phyloP scores from a whole-genome alignment of 2,888 invertebrate species.

The Carabus problematicus region DNA sequence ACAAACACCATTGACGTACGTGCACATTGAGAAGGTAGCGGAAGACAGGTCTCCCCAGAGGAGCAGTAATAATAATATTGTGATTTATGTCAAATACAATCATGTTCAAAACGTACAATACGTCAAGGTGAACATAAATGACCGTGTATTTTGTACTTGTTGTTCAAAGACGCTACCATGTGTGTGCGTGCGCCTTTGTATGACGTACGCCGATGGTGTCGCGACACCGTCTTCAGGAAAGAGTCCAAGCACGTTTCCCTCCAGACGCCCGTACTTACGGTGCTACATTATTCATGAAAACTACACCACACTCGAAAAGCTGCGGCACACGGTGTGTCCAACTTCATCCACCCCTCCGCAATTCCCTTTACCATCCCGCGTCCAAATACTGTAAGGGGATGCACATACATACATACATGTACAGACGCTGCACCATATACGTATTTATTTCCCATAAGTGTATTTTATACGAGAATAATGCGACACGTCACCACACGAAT shows the following conservation, averaged over 20 bases:
- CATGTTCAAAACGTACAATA: too few relatives aligned
- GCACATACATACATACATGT: constrained; percentile 5
- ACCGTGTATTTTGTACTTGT: too few relatives aligned
- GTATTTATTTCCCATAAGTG: constrained; percentile 11
- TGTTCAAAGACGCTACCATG: too few relatives aligned
- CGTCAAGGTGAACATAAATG: too few relatives aligned
- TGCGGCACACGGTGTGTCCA: constrained; percentile 5
- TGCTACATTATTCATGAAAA: constrained; percentile 61
- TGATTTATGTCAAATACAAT: too few relatives aligned
- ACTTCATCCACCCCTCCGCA: constrained; percentile 7
- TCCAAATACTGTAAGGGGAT: background rate
- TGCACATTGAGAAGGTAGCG: too few relatives aligned
- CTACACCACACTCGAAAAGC: constrained; percentile 51
- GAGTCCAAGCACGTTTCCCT: constrained; percentile 24
- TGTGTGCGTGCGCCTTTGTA: too few relatives aligned
- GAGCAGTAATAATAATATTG: too few relatives aligned
- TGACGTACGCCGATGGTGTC: background rate
- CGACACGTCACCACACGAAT: constrained; percentile 14
- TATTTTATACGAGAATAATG: constrained; percentile 38
- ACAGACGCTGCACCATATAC: background rate
- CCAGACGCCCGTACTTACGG: constrained; percentile 28
- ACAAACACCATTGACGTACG: too few relatives aligned
- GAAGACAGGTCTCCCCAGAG: too few relatives aligned
- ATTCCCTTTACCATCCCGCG: too few relatives aligned
- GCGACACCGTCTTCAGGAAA: constrained; percentile 10